Percentiles rank a stretch among this genome's conserved stretches.
These are phyloP conservation scores for Dasyprocta punctata DNA, from an alignment of 2,113 vertebrate species.

Conservation along the genomic window DNA sequence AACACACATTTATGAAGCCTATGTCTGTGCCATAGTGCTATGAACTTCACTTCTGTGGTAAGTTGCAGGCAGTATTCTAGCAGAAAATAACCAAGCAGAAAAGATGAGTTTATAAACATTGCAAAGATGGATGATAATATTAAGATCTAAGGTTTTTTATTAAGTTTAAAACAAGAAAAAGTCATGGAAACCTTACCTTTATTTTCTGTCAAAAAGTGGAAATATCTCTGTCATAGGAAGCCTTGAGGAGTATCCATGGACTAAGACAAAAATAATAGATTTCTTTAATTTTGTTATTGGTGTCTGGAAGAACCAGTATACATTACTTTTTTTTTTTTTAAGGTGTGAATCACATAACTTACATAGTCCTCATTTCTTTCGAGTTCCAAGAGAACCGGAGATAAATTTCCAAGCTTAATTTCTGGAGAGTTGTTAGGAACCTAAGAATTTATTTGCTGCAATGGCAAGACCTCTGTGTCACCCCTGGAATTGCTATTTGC, in stretches of 20 bases:
- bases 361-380: constrained; percentile 20
- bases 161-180: constrained; percentile 46
- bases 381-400: background rate
- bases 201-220: background rate
- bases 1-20: background rate
- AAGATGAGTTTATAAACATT: background rate
- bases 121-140: background rate
- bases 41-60: background rate
- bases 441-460: constrained; percentile 14
- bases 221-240: background rate
- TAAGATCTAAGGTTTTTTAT: constrained; percentile 24
- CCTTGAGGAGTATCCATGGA: background rate
- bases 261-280: constrained; percentile 34
- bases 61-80: background rate
- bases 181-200: background rate
- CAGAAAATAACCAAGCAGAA: constrained; percentile 9
- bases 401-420: constrained; percentile 27
- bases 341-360: constrained; percentile 11
- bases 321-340: background rate
- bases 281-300: constrained; percentile 53
- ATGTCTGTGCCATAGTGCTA: background rate
- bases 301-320: constrained; percentile 15
- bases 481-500: background rate
- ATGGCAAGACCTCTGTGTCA: background rate
- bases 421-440: background rate